Base-by-base conservation (phyloP, 2,888 invertebrate genomes). In the Rhyacophila evoluta region DNA sequence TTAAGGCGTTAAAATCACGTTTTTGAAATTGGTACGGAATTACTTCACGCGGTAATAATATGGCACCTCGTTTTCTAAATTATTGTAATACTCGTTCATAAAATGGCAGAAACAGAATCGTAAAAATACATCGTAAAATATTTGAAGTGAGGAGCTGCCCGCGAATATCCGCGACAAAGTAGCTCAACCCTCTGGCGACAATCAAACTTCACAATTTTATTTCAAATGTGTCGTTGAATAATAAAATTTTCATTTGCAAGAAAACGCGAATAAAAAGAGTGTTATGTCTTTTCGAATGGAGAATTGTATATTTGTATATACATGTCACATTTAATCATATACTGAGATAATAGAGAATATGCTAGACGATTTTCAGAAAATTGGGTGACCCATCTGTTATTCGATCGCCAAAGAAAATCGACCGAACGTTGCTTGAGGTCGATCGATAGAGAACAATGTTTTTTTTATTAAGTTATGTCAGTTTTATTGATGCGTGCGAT, bases 211-310 rank as follows among this genome's bases (percentile, higher is more conserved):
- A 19, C 15, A 55, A 55, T 55, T 55, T 55, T 55, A 55, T 55
- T 55, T 19, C 55, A 55, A 55, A 55, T 55, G 55, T 55, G 55
- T 55, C 19, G 55, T 19, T 55, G 55, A 55, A 55, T 55, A 55
- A 55, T 55, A 55, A 55, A 55, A 19, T 55, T 55, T 55, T 55
- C 55, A 55, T 55, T 55, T 55, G 55, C 2, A 1, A 25, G 55
- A 12, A 19, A 19, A 55, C 15, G 12, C 10, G 10, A 55, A 55
- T 55, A 55, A 55, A 55, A 55, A 19, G 6, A 55, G 19, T n/a
- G 12, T 41, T 41, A 15, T 41, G 15, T 55, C 55, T 55, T 19
- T 55, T 55, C 10, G 15, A 19, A 19, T 55, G 55, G 15, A 19
- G 19, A 55, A 55, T 19, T 55, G 19, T 55, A n/a, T n/a, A n/a